Base-by-base conservation (phyloP, 2,113 vertebrate species). In the Paramormyrops kingsleyae region DNA sequence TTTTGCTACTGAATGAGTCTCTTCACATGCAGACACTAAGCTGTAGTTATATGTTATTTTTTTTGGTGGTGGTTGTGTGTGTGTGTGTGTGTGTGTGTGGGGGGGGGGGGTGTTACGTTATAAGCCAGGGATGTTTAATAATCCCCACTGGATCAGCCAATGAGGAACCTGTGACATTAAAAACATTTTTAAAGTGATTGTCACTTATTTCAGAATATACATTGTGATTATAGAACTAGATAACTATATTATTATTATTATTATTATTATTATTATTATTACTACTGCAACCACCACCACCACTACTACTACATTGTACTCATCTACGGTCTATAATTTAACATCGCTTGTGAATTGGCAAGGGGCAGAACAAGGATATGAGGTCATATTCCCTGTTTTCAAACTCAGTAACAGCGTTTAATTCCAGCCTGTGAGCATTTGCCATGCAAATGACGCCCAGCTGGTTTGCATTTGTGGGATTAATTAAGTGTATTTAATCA, bases 401-500 rank as follows among this genome's bases (percentile, higher is more conserved):
- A 19, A 80, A 42, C 74, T 42, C 74, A 19, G 74, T 80, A 80
- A 80, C 74, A 80, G 83, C 39, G n/a, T 84, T 84, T 84, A 84
- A 84, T 84, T 47, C 83, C 42, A 47, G 83, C 44, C 44, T 46
- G 21, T 84, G 83, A 84, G 44, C 83, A 84, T 84, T 84, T 21
- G 19, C 39, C 83, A 46, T 84, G 39, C 83, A 84, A 84, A 84
- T 84, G 83, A 47, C 24, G 83, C 83, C 83, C 83, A 84, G 83
- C 83, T 84, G 83, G 83, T 84, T 47, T 84, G 39, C 39, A 24
- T 84, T 84, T 84, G 83, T 47, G 44, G 44, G 24, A 84, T 47
- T 47, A 84, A 84, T 84, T 84, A 84, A 46, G 83, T 84, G 44
- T 84, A 84, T 84, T 84, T 84, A 84, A 84, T 84, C 83, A 84